Conservation (phyloP, 1,140 invertebrate genomes). For the Solen grandis region DNA sequence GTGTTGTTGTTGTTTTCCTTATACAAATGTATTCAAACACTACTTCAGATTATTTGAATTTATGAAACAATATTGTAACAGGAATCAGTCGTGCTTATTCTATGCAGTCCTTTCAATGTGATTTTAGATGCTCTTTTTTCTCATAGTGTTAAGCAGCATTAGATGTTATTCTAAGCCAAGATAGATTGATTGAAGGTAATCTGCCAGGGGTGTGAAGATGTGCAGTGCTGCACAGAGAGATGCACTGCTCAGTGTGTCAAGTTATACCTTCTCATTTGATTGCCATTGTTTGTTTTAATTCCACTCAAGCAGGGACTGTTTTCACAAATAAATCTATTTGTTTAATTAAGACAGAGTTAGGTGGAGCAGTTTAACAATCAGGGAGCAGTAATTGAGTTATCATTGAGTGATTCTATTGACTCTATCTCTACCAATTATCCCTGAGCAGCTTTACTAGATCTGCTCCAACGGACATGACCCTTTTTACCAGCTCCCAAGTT, state of each 20-base stretch:
- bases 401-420: slow-evolving; percentile 6
- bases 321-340: slow-evolving; percentile 31
- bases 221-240: slow-evolving; percentile 26
- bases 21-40: no score
- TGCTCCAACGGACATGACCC: neutral
- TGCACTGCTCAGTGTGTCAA: slow-evolving; percentile 19
- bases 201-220: neutral
- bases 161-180: neutral
- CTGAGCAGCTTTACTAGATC: neutral
- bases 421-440: neutral
- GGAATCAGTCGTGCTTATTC: no score
- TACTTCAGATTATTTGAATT: no score
- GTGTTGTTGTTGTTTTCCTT: no score
- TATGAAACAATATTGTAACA: no score
- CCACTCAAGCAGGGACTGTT: no score
- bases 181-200: neutral
- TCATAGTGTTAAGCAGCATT: slow-evolving; percentile 7
- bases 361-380: neutral
- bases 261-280: neutral
- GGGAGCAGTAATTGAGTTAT: neutral
- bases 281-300: no score
- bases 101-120: no score
- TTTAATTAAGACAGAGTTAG: neutral
- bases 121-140: no score
- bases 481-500: neutral